Evolutionary conservation across 92 coral and sea anemone species (phyloP).

Genomic region (Phenganax subtilis): DNA sequence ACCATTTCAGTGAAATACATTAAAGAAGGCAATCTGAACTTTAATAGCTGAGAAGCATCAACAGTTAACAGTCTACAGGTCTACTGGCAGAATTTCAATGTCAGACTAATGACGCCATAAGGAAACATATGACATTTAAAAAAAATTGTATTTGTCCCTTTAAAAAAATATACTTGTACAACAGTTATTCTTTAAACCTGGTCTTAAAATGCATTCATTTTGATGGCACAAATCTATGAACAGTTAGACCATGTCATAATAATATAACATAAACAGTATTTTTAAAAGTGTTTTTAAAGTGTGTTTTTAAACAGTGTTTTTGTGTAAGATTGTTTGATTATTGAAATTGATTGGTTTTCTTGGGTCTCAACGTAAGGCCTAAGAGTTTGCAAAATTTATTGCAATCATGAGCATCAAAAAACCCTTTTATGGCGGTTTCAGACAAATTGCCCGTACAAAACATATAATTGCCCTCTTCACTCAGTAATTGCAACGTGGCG

Average conservation of each 20-base stretch:
- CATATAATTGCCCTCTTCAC: constrained; percentile 49
- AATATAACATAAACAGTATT: background rate
- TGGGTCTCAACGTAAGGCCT: constrained; percentile 48
- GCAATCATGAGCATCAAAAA: constrained; percentile 46
- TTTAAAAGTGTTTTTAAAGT: too few species aligned
- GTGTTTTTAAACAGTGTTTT: too few species aligned
- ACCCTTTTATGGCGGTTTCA: constrained; percentile 41
- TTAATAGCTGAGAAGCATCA: too few species aligned
- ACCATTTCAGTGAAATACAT: too few species aligned
- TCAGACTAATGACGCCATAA: too few species aligned
- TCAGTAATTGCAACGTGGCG: constrained; percentile 40
- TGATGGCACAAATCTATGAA: too few species aligned
- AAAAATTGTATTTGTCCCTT: background rate
- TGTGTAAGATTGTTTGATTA: background rate
- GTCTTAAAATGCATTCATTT: too few species aligned
- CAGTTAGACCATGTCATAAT: too few species aligned
- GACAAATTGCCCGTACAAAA: constrained; percentile 56
- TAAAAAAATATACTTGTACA: background rate
- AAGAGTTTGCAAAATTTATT: constrained; percentile 48
- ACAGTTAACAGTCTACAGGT: too few species aligned
- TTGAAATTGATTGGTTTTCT: background rate
- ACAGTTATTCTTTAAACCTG: background rate
- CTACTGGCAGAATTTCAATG: too few species aligned
- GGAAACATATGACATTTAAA: too few species aligned
- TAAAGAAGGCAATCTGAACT: too few species aligned